Conservation (phyloP, 2,113 vertebrate genomes). For the Periophthalmus modestus region DNA sequence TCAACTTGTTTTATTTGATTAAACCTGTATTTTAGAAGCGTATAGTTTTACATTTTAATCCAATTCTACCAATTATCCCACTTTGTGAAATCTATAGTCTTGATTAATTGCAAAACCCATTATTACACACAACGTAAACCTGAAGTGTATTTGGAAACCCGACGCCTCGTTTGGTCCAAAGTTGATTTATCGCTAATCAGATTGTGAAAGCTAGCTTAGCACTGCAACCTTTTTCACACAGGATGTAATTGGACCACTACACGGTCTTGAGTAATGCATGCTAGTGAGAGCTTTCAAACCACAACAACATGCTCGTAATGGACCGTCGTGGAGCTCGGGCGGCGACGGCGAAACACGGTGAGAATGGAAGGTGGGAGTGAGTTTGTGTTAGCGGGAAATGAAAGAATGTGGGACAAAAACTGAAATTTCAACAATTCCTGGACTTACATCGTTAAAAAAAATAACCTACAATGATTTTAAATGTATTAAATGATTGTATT, state of each 20-base stretch:
- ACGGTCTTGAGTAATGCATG: constrained; percentile 34
- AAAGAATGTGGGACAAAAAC: not conserved
- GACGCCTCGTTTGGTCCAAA: not conserved
- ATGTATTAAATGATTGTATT: no score
- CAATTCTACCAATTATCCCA: not conserved
- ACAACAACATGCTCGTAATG: constrained; percentile 49
- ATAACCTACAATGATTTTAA: no score
- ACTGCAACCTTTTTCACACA: constrained; percentile 26
- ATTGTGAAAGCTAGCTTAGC: constrained; percentile 9
- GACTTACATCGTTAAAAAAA: not conserved
- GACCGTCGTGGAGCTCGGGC: not conserved
- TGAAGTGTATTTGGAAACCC: not conserved
- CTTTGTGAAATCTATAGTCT: not conserved
- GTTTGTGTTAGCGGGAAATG: constrained; percentile 3
- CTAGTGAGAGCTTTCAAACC: constrained; percentile 36
- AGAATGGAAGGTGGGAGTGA: not conserved
- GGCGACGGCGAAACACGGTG: constrained; percentile 8
- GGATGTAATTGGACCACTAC: constrained; percentile 31
- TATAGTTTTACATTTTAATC: not conserved
- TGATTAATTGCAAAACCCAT: not conserved
- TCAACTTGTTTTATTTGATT: no score
- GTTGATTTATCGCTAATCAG: not conserved
- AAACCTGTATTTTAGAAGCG: no score
- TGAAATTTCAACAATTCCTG: not conserved
- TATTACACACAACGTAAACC: not conserved